A percentile compares a stretch with the other conserved stretches of the same genome.
Evolutionary conservation across 1,140 invertebrate species (phyloP).

Genomic region (Drosophila pallidifrons): DNA sequence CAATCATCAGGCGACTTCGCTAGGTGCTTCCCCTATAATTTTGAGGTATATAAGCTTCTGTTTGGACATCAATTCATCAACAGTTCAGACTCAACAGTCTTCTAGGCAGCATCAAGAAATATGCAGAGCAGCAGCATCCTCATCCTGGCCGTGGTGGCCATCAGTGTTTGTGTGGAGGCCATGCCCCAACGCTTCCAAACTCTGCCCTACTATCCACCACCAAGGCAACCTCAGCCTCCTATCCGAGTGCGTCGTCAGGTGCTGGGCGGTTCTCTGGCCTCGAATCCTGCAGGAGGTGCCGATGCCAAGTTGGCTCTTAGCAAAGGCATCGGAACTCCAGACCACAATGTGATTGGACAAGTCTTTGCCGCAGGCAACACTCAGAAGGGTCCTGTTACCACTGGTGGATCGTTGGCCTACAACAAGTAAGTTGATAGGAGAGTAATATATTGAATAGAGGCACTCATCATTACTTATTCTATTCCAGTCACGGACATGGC

Average conservation of each 20-base stretch:
- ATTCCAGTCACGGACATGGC: constrained; percentile 68
- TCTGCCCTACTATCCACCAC: constrained; percentile 57
- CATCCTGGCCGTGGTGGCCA: constrained; percentile 55
- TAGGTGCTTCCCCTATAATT: constrained; percentile 34
- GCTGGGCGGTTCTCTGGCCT: constrained; percentile 64
- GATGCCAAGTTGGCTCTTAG: constrained; percentile 62
- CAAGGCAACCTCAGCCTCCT: constrained; percentile 9
- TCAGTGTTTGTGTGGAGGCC: constrained; percentile 56
- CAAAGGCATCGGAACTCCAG: constrained; percentile 67
- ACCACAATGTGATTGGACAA: constrained; percentile 71
- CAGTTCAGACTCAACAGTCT: constrained; percentile 33
- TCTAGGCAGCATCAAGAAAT: constrained; percentile 18
- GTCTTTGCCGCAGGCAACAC: constrained; percentile 78
- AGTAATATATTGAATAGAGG: neutral
- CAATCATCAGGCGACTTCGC: neutral
- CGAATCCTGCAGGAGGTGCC: constrained; percentile 69
- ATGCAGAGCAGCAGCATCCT: constrained; percentile 63
- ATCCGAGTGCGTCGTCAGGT: constrained; percentile 67
- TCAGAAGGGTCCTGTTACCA: constrained; percentile 59
- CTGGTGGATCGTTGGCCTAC: constrained; percentile 71
- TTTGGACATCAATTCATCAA: constrained; percentile 16
- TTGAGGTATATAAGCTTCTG: constrained; percentile 41
- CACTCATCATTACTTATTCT: neutral
- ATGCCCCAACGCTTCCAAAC: constrained; percentile 51
- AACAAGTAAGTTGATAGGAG: constrained; percentile 64